Conservation (phyloP, 2,888 invertebrate genomes). For the Caenorhabditis doughertyi region DNA sequence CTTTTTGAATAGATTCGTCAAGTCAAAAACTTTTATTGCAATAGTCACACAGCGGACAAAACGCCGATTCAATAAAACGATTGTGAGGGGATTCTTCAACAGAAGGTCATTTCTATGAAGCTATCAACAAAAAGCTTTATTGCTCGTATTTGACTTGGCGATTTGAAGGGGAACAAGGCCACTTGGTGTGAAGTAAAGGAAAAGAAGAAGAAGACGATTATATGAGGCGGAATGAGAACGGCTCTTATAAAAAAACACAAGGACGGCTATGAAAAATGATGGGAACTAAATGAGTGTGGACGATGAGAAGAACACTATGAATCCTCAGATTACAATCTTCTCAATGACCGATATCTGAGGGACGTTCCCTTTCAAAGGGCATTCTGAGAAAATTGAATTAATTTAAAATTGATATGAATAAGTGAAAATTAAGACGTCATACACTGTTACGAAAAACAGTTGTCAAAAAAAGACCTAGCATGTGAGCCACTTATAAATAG, state of each 20-base stretch:
- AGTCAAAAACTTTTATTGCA: not conserved
- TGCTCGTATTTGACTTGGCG: conserved; percentile 28
- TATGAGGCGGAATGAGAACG: conserved; percentile 32
- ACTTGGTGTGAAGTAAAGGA: not conserved
- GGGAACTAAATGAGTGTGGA: not conserved
- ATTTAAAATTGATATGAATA: too few relatives aligned
- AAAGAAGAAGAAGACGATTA: conserved; percentile 1
- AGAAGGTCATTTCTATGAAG: conserved; percentile 35
- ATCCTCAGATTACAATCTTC: conserved; percentile 18
- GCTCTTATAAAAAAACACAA: conserved; percentile 26
- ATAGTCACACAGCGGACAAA: not conserved
- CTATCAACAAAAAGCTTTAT: conserved; percentile 35
- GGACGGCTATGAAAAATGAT: conserved; percentile 31
- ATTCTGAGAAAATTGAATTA: too few relatives aligned
- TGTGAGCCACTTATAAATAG: too few relatives aligned
- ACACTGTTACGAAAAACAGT: too few relatives aligned
- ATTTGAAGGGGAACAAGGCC: conserved; percentile 19
- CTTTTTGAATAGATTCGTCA: not conserved
- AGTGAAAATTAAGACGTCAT: too few relatives aligned
- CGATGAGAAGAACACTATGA: conserved; percentile 2
- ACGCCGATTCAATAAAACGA: conserved; percentile 1
- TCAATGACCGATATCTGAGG: not conserved
- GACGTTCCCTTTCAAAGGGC: not conserved
- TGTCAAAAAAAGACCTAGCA: too few relatives aligned
- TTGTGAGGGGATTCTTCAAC: not conserved